phyloP scores from a whole-genome alignment of 2,797 vertebrate species.

The Tragelaphus eurycerus region DNA sequence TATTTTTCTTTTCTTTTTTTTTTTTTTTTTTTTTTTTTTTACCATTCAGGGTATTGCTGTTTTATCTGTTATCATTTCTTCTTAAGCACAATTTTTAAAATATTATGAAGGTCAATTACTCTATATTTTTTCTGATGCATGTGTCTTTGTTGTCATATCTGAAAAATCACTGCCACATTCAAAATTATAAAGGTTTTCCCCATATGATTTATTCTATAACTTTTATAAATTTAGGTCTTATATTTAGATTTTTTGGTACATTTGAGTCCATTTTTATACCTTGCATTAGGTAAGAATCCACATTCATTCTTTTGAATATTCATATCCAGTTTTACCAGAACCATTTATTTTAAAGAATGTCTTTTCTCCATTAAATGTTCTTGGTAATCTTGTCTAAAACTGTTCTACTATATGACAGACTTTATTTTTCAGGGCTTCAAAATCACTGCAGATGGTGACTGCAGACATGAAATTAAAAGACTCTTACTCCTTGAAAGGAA shows the following conservation, averaged over 20 bases:
- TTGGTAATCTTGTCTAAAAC: neutral
- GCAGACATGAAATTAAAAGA: neutral
- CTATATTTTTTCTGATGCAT: neutral
- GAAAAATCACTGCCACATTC: neutral
- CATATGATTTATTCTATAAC: neutral
- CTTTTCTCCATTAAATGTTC: neutral
- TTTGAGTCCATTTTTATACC: neutral
- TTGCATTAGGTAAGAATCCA: neutral
- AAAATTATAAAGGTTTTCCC: neutral
- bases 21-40: neutral
- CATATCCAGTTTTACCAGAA: neutral
- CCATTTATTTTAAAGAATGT: neutral
- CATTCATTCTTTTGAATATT: neutral
- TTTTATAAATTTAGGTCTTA: neutral
- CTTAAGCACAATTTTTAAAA: neutral
- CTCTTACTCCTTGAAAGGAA: neutral
- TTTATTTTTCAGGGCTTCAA: neutral
- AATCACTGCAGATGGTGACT: neutral
- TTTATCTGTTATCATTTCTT: neutral
- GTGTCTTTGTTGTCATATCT: neutral
- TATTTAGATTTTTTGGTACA: neutral
- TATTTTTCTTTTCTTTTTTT: neutral
- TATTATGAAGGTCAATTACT: neutral
- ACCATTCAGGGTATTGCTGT: neutral
- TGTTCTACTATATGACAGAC: neutral